Evolutionary conservation across 2,888 invertebrate genomes (phyloP), one percentile per base, ranked within the genome.

Genomic region (Drosophila kambysellisi): DNA sequence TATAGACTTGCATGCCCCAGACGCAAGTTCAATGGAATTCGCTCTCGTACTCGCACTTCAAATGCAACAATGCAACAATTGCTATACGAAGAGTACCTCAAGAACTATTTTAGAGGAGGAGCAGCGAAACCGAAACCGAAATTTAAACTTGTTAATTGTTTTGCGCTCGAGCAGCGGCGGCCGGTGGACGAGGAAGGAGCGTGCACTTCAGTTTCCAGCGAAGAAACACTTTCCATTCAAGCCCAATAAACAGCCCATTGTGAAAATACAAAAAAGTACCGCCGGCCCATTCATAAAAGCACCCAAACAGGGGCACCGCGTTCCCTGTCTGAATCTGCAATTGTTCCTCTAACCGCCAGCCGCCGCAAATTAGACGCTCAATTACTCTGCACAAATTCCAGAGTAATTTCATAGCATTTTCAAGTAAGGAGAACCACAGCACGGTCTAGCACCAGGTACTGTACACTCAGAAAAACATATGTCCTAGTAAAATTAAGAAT

Each of bases 331-430:
- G 54, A 39, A 57, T 41, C 59, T 37, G 72, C 88, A 88, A 83
- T 90, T 85, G 86, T 67, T 70, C 70, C 64, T 64, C 29, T 58
- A 63, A 69, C 77, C 81, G 86, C 59, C 74, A 74, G 74, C 79
- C 74, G 74, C 84, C 79, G 88, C 85, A 89, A 79, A 85, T 88
- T 89, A 89, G 88, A 90, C 74, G 88, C 90, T 90, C 91, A 91
- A 88, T 88, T 88, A 78, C 78, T 70, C 69, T 73, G 65, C 57
- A 62, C 25, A 64, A 77, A 87, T 87, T 87, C 89, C 85, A 64
- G 52, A 33, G 56, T 90, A 87, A 87, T 87, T 76, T 66, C 65
- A 48, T 15, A 54, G 58, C 62, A 64, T 46, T 58, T 29, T 46
- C 15, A 29, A 15, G 25, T 29, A 46, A 30, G n/a, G 17, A 6